Percentiles rank a stretch among this genome's conserved stretches.
Evolutionary conservation across 1,140 invertebrate genomes (phyloP).

Genomic region (Orussus abietinus): DNA sequence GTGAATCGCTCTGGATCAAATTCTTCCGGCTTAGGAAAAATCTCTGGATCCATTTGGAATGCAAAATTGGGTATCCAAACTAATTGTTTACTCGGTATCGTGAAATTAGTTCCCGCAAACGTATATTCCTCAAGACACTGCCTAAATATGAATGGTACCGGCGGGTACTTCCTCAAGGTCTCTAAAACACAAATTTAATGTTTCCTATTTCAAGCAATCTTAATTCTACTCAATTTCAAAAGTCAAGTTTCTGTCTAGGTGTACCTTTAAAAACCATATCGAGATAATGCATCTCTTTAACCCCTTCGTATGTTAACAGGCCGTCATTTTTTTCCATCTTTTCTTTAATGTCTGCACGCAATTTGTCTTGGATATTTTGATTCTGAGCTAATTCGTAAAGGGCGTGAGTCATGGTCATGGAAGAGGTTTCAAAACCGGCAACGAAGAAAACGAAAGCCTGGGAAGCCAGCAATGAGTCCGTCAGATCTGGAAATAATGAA

Average conservation of each 20-base stretch:
- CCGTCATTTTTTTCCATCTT: conserved; percentile 22
- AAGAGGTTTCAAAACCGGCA: conserved; percentile 60
- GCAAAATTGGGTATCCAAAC: conserved; percentile 56
- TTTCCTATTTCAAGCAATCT: conserved; percentile 2
- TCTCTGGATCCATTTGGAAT: conserved; percentile 62
- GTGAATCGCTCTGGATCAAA: conserved; percentile 69
- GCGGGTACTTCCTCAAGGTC: conserved; percentile 60
- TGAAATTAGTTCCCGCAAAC: conserved; percentile 48
- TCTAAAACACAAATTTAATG: conserved; percentile 33
- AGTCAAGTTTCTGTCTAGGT: too few relatives aligned
- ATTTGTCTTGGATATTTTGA: conserved; percentile 51
- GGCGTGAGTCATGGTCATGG: conserved; percentile 48
- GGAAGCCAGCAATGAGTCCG: conserved; percentile 31
- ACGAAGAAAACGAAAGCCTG: conserved; percentile 51
- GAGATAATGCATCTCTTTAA: conserved; percentile 34
- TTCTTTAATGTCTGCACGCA: conserved; percentile 50
- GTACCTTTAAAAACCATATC: conserved; percentile 31
- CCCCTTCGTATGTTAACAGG: conserved; percentile 24
- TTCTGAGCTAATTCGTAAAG: conserved; percentile 53
- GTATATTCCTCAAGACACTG: conserved; percentile 52
- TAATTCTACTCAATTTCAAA: neutral
- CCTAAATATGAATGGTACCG: conserved; percentile 53
- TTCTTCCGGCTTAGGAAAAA: conserved; percentile 61
- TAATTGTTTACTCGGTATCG: conserved; percentile 51
- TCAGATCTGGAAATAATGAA: conserved; percentile 29